Percentiles rank a stretch among this genome's conserved stretches.
These are phyloP conservation scores for Galeopsomyia nigrocyanea DNA, from an alignment of 2,888 invertebrate genomes.

Conservation along the genomic window DNA sequence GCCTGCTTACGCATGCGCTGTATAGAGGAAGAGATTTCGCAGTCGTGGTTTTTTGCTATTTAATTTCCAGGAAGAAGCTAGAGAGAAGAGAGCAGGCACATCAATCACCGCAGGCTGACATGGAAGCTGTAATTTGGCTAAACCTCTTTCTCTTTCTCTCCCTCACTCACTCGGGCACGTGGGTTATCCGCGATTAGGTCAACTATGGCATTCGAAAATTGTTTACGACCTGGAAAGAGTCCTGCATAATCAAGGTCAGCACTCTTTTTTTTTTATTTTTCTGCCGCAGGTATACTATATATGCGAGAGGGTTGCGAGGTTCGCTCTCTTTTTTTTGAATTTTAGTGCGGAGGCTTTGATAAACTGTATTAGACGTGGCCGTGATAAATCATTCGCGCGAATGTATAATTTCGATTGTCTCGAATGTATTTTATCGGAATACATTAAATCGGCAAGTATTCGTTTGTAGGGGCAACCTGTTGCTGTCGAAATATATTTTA, in stretches of 20 bases:
- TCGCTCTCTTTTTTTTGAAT: background rate
- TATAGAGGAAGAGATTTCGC: background rate
- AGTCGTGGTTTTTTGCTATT: constrained; percentile 53
- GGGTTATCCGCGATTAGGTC: constrained; percentile 49
- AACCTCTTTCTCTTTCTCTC: constrained; percentile 49
- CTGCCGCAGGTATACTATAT: constrained; percentile 20
- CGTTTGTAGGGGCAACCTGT: too few species aligned
- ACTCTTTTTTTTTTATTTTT: constrained; percentile 5
- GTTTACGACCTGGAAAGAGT: constrained; percentile 57
- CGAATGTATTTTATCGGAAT: too few species aligned
- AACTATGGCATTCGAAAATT: constrained; percentile 55
- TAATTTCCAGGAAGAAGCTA: constrained; percentile 66
- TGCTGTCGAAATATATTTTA: too few species aligned
- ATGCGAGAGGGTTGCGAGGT: constrained; percentile 15
- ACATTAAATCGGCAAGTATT: too few species aligned
- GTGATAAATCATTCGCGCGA: too few species aligned
- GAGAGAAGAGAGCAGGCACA: constrained; percentile 52
- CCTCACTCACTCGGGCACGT: constrained; percentile 1
- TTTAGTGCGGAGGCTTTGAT: background rate
- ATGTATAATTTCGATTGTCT: too few species aligned
- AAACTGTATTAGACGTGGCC: background rate
- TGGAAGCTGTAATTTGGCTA: constrained; percentile 68
- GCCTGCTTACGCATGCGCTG: constrained; percentile 54
- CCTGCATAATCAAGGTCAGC: constrained; percentile 51
- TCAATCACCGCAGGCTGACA: constrained; percentile 67